Percentiles rank a stretch among this genome's conserved stretches.
Evolutionary conservation across 1,140 invertebrate genomes (phyloP).

Genomic region (Anastatus disparis): DNA sequence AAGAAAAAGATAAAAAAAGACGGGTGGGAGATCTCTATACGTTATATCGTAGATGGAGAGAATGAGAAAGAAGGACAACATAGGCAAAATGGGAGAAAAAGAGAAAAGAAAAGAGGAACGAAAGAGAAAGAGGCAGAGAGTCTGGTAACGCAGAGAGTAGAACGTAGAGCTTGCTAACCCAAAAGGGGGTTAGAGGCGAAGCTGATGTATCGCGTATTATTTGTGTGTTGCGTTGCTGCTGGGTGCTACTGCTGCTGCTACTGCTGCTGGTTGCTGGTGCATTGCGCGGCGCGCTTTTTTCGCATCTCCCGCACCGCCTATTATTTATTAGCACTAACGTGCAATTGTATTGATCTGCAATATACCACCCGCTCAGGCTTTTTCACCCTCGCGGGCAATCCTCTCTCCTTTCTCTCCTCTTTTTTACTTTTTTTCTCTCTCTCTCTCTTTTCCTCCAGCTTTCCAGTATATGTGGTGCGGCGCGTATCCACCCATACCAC

Average conservation of each 20-base stretch:
- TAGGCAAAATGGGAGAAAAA: constrained; percentile 15
- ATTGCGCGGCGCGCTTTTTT: no score
- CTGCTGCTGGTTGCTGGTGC: no score
- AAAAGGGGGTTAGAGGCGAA: no score
- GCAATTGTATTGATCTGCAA: constrained; percentile 69
- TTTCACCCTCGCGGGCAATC: constrained; percentile 41
- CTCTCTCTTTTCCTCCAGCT: constrained; percentile 2
- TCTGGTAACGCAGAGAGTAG: constrained; percentile 58
- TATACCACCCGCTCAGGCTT: constrained; percentile 59
- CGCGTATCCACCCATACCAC: not conserved
- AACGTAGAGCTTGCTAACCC: no score
- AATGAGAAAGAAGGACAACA: constrained; percentile 40
- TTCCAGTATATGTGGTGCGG: no score
- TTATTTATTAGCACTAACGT: constrained; percentile 70
- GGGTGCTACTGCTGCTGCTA: constrained; percentile 67
- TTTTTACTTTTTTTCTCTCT: constrained; percentile 14
- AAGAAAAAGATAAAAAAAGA: constrained; percentile 42
- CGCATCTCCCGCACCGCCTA: constrained; percentile 67
- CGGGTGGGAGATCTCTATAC: constrained; percentile 22
- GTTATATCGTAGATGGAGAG: no score
- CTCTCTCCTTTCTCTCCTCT: constrained; percentile 34
- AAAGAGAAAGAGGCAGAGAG: constrained; percentile 49
- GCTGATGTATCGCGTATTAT: constrained; percentile 68
- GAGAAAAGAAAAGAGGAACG: constrained; percentile 48
- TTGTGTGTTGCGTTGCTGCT: constrained; percentile 68